A percentile compares a stretch with the other conserved stretches of the same genome.
These are phyloP conservation scores for Podarcis siculus DNA, from an alignment of 2,797 vertebrate species.

Conservation along the genomic window DNA sequence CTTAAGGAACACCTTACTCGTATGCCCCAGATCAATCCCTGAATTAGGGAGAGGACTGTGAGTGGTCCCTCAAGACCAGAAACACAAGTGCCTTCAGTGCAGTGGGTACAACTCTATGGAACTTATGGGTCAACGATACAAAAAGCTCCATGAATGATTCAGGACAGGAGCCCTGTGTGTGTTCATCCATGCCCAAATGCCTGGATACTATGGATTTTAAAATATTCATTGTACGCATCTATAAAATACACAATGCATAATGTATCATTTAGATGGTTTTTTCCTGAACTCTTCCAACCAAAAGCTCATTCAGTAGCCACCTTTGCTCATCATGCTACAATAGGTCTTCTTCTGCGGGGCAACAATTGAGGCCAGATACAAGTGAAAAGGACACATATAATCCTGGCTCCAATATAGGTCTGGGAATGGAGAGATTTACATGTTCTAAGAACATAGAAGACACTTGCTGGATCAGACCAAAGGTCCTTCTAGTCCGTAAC, in stretches of 20 bases:
- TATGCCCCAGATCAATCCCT: too few relatives aligned
- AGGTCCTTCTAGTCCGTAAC: not conserved
- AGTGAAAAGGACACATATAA: not conserved
- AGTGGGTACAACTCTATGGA: too few relatives aligned
- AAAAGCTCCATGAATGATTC: not conserved
- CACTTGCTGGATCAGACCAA: not conserved
- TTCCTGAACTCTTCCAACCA: not conserved
- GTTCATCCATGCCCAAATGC: not conserved
- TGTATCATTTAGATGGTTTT: not conserved
- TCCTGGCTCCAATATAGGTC: not conserved
- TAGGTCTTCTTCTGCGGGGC: not conserved
- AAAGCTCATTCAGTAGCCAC: not conserved
- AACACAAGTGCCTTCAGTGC: too few relatives aligned
- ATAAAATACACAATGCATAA: not conserved
- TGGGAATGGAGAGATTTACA: not conserved
- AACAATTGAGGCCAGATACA: not conserved
- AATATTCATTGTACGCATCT: slow-evolving; percentile 15
- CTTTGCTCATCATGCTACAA: not conserved
- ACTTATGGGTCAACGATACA: not conserved
- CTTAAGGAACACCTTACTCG: too few relatives aligned
- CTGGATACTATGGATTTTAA: not conserved
- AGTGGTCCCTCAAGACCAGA: too few relatives aligned
- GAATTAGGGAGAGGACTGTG: too few relatives aligned
- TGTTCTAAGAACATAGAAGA: not conserved
- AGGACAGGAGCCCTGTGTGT: not conserved